A percentile compares a stretch with the other conserved stretches of the same genome.
These are phyloP conservation scores for Tenthredo notha DNA, from an alignment of 2,888 invertebrate species.

Conservation along the genomic window DNA sequence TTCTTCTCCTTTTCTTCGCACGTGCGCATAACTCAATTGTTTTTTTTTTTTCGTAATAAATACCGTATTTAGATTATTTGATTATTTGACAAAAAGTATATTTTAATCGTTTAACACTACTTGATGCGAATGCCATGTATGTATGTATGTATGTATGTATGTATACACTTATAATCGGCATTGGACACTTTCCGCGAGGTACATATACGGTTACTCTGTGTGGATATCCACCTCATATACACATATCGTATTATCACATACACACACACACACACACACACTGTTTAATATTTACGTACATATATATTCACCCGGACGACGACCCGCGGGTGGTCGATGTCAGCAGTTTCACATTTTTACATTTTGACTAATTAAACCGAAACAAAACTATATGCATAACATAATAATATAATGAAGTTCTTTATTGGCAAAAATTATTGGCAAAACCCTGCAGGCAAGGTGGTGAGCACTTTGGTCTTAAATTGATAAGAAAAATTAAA, in stretches of 20 bases:
- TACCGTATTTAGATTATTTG: slow-evolving; percentile 6
- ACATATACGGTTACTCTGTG: neutral
- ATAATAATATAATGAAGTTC: neutral
- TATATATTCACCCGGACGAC: slow-evolving; percentile 38
- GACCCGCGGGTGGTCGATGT: slow-evolving; percentile 46
- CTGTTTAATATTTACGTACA: neutral
- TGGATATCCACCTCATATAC: neutral
- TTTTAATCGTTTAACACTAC: neutral
- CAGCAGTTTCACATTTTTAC: slow-evolving; percentile 44
- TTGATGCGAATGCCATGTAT: neutral
- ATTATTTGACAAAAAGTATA: slow-evolving; percentile 46
- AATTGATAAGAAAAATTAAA: too few species aligned
- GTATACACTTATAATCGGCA: neutral
- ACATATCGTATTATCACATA: neutral
- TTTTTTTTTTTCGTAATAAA: neutral
- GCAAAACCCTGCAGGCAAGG: too few species aligned
- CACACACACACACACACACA: too few species aligned
- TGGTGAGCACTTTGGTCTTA: too few species aligned
- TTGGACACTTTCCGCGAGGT: neutral
- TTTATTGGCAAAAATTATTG: neutral
- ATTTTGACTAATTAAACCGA: slow-evolving; percentile 39
- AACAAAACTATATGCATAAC: neutral
- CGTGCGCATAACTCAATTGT: slow-evolving; percentile 15
- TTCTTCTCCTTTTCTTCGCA: slow-evolving; percentile 46
- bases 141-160: neutral